A percentile compares a stretch with the other conserved stretches of the same genome.
Conservation (phyloP, 2,888 invertebrate genomes). For the Drosophila yooni region DNA sequence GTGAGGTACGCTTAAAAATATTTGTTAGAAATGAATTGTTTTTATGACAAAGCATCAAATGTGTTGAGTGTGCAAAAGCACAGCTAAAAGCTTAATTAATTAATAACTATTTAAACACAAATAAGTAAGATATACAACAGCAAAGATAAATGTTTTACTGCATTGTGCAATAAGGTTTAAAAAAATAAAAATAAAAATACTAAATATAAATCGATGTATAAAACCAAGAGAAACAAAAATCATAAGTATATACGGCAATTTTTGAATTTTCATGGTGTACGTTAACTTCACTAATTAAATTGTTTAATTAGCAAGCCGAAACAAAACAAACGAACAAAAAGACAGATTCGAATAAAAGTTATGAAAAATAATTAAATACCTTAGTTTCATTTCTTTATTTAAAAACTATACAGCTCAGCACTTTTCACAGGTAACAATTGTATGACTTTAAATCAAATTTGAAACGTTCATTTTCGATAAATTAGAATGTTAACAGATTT, state of each 20-base stretch:
- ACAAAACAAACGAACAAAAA: slow-evolving; percentile 43
- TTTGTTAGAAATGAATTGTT: slow-evolving; percentile 61
- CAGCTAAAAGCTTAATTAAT: slow-evolving; percentile 66
- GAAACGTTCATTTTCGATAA: fast-evolving
- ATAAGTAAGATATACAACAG: slow-evolving; percentile 14
- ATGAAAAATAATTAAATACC: slow-evolving; percentile 23
- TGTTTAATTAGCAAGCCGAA: slow-evolving; percentile 65
- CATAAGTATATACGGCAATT: slow-evolving; percentile 38
- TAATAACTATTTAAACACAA: slow-evolving; percentile 12
- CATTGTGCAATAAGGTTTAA: slow-evolving; percentile 41
- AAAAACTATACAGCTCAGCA: neutral
- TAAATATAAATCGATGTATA: slow-evolving; percentile 51
- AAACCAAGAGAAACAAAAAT: slow-evolving; percentile 28
- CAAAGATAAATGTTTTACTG: slow-evolving; percentile 45
- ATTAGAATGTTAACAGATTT: neutral
- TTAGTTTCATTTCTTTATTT: neutral
- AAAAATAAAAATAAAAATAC: slow-evolving; percentile 12
- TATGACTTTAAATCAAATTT: neutral
- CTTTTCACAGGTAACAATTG: neutral
- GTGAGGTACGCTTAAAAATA: slow-evolving; percentile 63
- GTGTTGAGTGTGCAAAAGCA: slow-evolving; percentile 54
- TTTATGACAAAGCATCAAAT: slow-evolving; percentile 52
- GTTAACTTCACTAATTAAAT: slow-evolving; percentile 68
- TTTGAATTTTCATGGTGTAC: slow-evolving; percentile 56
- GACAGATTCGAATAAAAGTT: slow-evolving; percentile 58